phyloP scores from a whole-genome alignment of 2,113 vertebrate genomes.

The Atherinomorus stipes region DNA sequence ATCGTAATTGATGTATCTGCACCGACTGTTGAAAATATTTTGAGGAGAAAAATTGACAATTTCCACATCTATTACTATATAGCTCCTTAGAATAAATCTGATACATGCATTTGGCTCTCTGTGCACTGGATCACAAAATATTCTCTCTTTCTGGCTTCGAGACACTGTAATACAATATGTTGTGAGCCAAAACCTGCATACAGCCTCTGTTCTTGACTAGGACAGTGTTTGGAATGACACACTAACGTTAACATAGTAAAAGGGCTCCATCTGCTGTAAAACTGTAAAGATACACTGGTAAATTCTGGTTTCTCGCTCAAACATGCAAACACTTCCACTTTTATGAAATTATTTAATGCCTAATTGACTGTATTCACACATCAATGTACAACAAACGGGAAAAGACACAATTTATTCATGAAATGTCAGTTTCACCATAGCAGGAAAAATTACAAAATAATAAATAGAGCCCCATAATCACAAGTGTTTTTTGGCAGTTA shows the following conservation, averaged over 20 bases:
- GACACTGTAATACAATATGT: not conserved
- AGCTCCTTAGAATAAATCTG: too few relatives aligned
- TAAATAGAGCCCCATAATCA: conserved; percentile 47
- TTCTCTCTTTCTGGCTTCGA: not conserved
- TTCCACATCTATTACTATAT: not conserved
- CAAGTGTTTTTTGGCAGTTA: conserved; percentile 49
- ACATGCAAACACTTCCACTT: not conserved
- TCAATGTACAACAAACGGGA: conserved; percentile 14
- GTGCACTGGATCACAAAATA: not conserved
- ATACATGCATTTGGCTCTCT: too few relatives aligned
- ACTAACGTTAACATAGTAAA: conserved; percentile 6
- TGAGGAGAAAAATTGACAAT: not conserved
- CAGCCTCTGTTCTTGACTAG: too few relatives aligned
- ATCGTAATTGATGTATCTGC: not conserved
- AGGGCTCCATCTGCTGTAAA: conserved; percentile 60
- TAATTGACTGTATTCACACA: conserved; percentile 14
- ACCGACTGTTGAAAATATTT: not conserved
- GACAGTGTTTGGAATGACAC: not conserved
- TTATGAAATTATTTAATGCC: not conserved
- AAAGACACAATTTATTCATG: conserved; percentile 65
- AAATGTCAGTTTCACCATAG: conserved; percentile 56
- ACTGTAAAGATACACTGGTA: not conserved
- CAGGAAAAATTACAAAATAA: not conserved
- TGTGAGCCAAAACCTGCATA: too few relatives aligned
- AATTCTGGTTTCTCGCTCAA: not conserved